phyloP scores from a whole-genome alignment of 2,888 invertebrate genomes.

The Hofmannophila pseudospretella region DNA sequence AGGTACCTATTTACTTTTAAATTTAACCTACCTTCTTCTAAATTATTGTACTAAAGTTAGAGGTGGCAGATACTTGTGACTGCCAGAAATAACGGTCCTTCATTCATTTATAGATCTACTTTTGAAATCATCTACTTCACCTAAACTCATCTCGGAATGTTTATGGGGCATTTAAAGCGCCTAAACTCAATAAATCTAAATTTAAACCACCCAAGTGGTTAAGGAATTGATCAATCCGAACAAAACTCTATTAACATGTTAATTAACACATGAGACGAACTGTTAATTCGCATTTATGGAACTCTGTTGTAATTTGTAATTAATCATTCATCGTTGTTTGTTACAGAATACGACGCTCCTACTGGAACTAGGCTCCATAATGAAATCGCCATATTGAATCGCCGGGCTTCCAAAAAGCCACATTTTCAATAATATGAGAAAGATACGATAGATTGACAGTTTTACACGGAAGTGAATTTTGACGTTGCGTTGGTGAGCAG shows the following conservation, averaged over 20 bases:
- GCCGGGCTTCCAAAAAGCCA: slow-evolving; percentile 46
- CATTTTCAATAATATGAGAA: slow-evolving; percentile 29
- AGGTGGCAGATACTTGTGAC: too few relatives aligned
- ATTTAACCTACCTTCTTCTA: too few relatives aligned
- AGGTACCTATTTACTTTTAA: too few relatives aligned
- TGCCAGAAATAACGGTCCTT: slow-evolving; percentile 13
- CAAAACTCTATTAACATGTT: not conserved
- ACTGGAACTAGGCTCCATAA: slow-evolving; percentile 28
- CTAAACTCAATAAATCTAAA: slow-evolving; percentile 41
- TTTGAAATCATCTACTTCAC: slow-evolving; percentile 28
- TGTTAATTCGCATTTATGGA: slow-evolving; percentile 1
- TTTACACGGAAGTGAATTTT: slow-evolving; percentile 24
- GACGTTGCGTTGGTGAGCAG: slow-evolving; percentile 29
- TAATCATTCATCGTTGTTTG: slow-evolving; percentile 24
- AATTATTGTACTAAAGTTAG: too few relatives aligned
- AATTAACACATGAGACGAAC: slow-evolving; percentile 2
- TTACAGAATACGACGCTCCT: slow-evolving; percentile 38
- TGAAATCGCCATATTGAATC: slow-evolving; percentile 48
- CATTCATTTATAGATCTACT: slow-evolving; percentile 14
- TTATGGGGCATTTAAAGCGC: slow-evolving; percentile 39
- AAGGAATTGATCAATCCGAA: slow-evolving; percentile 24
- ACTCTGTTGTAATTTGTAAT: slow-evolving; percentile 1
- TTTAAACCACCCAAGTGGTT: slow-evolving; percentile 25
- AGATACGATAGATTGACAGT: slow-evolving; percentile 30
- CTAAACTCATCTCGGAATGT: slow-evolving; percentile 23